phyloP scores from a whole-genome alignment of 2,888 invertebrate genomes.

The Diloba caeruleocephala region DNA sequence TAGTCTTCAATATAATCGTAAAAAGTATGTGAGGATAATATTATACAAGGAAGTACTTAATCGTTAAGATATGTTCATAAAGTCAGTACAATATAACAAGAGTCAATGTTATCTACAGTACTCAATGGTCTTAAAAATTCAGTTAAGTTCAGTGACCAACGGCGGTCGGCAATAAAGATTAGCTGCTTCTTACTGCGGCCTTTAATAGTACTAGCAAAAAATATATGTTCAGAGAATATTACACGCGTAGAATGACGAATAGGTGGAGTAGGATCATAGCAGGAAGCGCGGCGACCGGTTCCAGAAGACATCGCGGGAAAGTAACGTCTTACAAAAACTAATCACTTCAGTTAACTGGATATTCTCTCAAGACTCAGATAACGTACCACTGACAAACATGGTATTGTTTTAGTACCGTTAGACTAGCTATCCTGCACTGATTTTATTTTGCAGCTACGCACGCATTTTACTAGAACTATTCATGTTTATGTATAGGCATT shows the following conservation, averaged over 20 bases:
- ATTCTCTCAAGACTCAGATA: conserved; percentile 57
- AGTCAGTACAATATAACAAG: conserved; percentile 22
- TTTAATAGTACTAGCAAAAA: conserved; percentile 66
- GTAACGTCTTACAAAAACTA: conserved; percentile 71
- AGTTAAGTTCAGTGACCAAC: conserved; percentile 64
- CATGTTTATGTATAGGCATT: conserved; percentile 54
- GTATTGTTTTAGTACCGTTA: conserved; percentile 67
- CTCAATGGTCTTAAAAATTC: conserved; percentile 21
- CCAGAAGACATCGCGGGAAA: conserved; percentile 61
- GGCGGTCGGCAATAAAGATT: conserved; percentile 61
- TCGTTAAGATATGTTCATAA: conserved; percentile 17
- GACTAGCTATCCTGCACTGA: conserved; percentile 30
- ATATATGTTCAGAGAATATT: conserved; percentile 71
- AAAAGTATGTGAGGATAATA: too few species aligned
- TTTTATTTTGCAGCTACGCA: conserved; percentile 16
- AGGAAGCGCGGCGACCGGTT: conserved; percentile 78
- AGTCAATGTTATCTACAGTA: conserved; percentile 10
- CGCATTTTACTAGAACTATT: conserved; percentile 55
- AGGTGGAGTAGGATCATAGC: conserved; percentile 74
- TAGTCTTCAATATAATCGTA: too few species aligned
- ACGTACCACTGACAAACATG: conserved; percentile 62
- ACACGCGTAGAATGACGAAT: conserved; percentile 70
- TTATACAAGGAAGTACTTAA: too few species aligned
- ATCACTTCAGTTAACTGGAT: conserved; percentile 72
- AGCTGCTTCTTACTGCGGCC: conserved; percentile 59